A percentile compares a stretch with the other conserved stretches of the same genome.
These are phyloP conservation scores for Burhinus oedicnemus DNA, from an alignment of 2,113 vertebrate genomes.

Conservation along the genomic window DNA sequence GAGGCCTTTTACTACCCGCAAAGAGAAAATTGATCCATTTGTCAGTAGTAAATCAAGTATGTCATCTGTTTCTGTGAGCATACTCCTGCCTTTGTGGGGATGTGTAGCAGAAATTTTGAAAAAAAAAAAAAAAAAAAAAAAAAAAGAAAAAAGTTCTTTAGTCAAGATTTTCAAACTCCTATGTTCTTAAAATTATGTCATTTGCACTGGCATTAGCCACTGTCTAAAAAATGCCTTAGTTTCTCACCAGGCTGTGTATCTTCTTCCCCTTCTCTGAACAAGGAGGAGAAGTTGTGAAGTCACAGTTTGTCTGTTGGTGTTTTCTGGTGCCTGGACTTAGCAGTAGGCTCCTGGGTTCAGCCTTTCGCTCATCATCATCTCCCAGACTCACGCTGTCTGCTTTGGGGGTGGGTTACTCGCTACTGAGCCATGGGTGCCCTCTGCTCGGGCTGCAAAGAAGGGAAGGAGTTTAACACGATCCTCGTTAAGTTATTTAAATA, in stretches of 20 bases:
- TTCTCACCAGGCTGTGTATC: not conserved
- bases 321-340: not conserved
- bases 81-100: accelerated
- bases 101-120: not conserved
- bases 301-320: not conserved
- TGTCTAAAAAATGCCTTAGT: not conserved
- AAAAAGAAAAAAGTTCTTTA: not conserved
- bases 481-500: not conserved
- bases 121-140: not conserved
- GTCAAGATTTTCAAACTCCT: not conserved
- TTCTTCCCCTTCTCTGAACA: not conserved
- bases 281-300: not conserved
- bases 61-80: not conserved
- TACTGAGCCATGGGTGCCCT: not conserved
- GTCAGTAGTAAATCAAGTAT: not conserved
- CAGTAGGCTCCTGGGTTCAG: not conserved
- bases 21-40: not conserved
- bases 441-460: not conserved
- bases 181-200: not conserved
- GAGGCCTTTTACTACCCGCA: not conserved
- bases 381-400: accelerated
- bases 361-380: not conserved
- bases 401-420: not conserved
- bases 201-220: not conserved
- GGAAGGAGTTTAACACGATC: not conserved